phyloP scores from a whole-genome alignment of 2,797 vertebrate genomes.

The Taenioides sp. region DNA sequence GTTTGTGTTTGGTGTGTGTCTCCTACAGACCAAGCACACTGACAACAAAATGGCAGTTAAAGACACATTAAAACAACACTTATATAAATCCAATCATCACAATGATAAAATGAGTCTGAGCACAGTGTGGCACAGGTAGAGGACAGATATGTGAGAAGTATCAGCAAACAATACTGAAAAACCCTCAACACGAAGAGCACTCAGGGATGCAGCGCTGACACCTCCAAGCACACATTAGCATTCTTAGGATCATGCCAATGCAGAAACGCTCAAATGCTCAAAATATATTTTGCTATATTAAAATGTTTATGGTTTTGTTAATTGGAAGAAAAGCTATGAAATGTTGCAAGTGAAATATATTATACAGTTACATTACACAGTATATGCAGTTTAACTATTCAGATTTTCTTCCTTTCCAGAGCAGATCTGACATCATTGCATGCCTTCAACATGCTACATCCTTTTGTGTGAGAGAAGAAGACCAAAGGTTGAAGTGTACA shows the following conservation, averaged over 20 bases:
- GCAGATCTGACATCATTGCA: constrained; percentile 44
- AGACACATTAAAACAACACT: constrained; percentile 73
- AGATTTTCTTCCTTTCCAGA: constrained; percentile 49
- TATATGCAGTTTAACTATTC: background rate
- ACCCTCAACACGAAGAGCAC: constrained; percentile 48
- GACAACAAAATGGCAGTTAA: constrained; percentile 79
- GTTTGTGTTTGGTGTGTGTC: constrained; percentile 62
- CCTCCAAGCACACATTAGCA: constrained; percentile 43
- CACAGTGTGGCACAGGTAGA: constrained; percentile 67
- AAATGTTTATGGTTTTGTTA: constrained; percentile 11
- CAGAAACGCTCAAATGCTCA: constrained; percentile 26
- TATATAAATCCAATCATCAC: constrained; percentile 69
- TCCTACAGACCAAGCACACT: constrained; percentile 75
- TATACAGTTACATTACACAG: background rate
- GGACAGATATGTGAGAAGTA: constrained; percentile 70
- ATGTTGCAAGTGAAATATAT: constrained; percentile 21
- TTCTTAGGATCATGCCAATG: constrained; percentile 60
- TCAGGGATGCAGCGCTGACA: constrained; percentile 59
- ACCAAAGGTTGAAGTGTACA: constrained; percentile 49
- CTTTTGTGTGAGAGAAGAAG: constrained; percentile 19
- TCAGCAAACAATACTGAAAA: constrained; percentile 56
- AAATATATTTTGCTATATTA: constrained; percentile 17
- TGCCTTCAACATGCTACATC: constrained; percentile 57
- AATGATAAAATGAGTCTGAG: constrained; percentile 67
- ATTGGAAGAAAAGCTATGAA: constrained; percentile 59